A percentile compares a stretch with the other conserved stretches of the same genome.
Evolutionary conservation across 92 coral and sea anemone species (phyloP).

Genomic region (Palythoa caribaeorum): DNA sequence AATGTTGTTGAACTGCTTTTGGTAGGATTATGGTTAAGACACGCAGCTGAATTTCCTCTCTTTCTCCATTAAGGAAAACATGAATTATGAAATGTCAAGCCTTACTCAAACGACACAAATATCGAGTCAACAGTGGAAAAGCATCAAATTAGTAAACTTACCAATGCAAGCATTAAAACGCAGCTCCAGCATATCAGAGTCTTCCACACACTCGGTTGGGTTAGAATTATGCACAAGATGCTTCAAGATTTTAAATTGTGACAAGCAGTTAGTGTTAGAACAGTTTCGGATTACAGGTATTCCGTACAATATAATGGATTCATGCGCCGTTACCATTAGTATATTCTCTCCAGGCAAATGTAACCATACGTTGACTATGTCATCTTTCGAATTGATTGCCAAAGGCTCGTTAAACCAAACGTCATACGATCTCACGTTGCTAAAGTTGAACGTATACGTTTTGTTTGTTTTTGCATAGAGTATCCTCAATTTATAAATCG

Average conservation of each 20-base stretch:
- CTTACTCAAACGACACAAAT: conserved; percentile 1
- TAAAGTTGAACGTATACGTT: not conserved
- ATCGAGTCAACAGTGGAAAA: not conserved
- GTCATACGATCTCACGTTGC: not conserved
- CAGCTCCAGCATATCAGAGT: conserved; percentile 2
- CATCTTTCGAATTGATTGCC: too few relatives aligned
- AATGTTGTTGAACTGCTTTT: too few relatives aligned
- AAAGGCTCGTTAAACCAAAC: conserved; percentile 36
- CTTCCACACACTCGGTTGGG: conserved; percentile 12
- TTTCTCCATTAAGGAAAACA: too few relatives aligned
- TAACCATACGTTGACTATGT: not conserved
- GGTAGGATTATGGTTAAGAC: too few relatives aligned
- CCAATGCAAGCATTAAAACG: conserved; percentile 36
- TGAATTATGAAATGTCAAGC: not conserved
- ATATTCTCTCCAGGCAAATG: not conserved
- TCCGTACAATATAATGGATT: conserved; percentile 20
- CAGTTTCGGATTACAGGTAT: not conserved
- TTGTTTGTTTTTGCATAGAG: not conserved
- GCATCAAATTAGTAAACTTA: not conserved
- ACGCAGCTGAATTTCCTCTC: too few relatives aligned
- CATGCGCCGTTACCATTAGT: not conserved
- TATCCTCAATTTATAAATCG: conserved; percentile 15
- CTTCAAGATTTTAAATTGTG: not conserved
- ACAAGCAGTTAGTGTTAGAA: not conserved
- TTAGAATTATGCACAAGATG: not conserved